Percentiles rank a stretch among this genome's conserved stretches.
Evolutionary conservation across 2,113 vertebrate species (phyloP).

Genomic region (Colossoma macropomum): DNA sequence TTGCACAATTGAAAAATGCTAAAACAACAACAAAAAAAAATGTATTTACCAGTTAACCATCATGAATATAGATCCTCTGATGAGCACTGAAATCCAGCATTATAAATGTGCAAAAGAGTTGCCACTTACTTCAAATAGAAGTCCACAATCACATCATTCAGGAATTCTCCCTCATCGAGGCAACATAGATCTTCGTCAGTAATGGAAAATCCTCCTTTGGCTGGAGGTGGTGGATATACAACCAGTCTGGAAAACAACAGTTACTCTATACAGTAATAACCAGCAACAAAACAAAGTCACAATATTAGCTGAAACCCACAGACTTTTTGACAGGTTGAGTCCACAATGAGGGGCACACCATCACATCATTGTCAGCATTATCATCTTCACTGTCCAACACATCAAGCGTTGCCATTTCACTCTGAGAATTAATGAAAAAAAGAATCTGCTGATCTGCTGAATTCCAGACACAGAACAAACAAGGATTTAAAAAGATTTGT

Average conservation of each 20-base stretch:
- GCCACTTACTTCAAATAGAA: conserved; percentile 92
- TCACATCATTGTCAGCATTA: conserved; percentile 73
- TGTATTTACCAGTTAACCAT: no score
- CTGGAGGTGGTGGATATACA: conserved; percentile 88
- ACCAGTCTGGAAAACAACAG: conserved; percentile 77
- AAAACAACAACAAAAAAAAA: no score
- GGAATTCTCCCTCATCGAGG: conserved; percentile 87
- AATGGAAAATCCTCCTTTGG: conserved; percentile 89
- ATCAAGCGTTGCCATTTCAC: conserved; percentile 18
- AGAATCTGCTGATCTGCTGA: not conserved
- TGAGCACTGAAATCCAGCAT: no score
- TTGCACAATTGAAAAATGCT: no score
- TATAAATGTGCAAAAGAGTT: not conserved
- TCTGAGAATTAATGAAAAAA: not conserved
- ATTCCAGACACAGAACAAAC: not conserved
- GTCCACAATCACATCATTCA: conserved; percentile 93
- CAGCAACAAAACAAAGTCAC: not conserved
- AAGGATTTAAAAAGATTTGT: not conserved
- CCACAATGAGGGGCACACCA: conserved; percentile 79
- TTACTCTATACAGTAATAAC: not conserved
- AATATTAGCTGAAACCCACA: conserved; percentile 57
- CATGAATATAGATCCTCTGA: no score
- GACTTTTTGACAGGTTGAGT: conserved; percentile 85
- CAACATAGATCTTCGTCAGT: conserved; percentile 89
- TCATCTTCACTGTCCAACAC: conserved; percentile 46